Evolutionary conservation across 2,888 invertebrate genomes (phyloP), one percentile per base, ranked within the genome.

Genomic region (Philereme transversata): DNA sequence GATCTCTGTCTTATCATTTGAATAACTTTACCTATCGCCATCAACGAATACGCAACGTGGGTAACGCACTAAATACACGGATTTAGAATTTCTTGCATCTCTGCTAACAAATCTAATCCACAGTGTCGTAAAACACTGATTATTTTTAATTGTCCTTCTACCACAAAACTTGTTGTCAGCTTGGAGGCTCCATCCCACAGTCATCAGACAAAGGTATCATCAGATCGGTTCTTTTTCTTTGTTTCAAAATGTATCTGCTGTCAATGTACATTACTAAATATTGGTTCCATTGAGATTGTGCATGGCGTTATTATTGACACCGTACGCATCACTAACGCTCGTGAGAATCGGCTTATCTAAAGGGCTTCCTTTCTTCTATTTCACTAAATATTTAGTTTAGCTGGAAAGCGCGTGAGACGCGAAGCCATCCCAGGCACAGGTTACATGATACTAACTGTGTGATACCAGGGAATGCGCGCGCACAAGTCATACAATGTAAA

Each of bases 351-450:
- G 62, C 79, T 90, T 91, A 90, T 90, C 88, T 81, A 65, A 71
- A 81, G 82, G 84, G 82, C 88, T 83, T 70, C 76, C 77, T 74
- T 79, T 79, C 79, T 83, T 81, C 79, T 82, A 82, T 82, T 86
- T 82, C 81, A 86, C 81, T 87, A 86, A 88, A 90, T 90, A 90
- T 90, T 89, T 88, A 86, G 87, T 89, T 87, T 86, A 76, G 80
- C 73, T 77, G 77, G 80, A 80, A 84, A 83, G 79, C 78, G 81
- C 74, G 78, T 80, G 75, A 72, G 73, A 74, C 71, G 73, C 75
- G 70, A 69, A 70, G 73, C 62, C 67, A 74, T 77, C 77, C 56
- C 62, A 56, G 51, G 40, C 45, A 56, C 62, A 62, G 62, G 36
- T 59, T 58, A 58, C 35, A 0, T 5, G 35, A 33, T 48, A 59